Conservation (phyloP, 2,113 vertebrate genomes). For the Oreochromis spilurus region DNA sequence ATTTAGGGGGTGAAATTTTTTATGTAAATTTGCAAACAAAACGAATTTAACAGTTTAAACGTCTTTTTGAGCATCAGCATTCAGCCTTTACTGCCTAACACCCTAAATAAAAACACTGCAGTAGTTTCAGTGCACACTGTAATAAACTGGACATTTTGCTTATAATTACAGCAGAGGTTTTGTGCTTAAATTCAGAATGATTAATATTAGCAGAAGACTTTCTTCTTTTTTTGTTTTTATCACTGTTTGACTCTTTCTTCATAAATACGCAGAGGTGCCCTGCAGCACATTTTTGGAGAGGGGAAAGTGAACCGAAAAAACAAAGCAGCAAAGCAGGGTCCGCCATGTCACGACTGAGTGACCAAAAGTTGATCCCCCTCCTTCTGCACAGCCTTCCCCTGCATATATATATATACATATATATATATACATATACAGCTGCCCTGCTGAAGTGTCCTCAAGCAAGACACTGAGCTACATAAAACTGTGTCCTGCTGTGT, state of each 20-base stretch:
- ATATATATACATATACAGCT: neutral
- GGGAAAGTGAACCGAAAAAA: neutral
- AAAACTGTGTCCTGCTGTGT: neutral
- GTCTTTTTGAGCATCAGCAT: neutral
- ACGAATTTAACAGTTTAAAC: neutral
- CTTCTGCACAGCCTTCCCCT: neutral
- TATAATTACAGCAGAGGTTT: neutral
- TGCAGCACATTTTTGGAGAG: neutral
- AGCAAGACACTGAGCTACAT: constrained; percentile 7
- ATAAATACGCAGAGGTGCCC: neutral
- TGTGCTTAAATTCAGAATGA: neutral
- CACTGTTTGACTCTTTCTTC: neutral
- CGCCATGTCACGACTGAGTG: constrained; percentile 58
- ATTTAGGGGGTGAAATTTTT: neutral
- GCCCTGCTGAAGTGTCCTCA: constrained; percentile 32
- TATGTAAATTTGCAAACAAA: neutral
- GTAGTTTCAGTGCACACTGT: neutral
- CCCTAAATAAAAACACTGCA: neutral
- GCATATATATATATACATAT: too few species aligned
- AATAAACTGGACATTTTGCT: neutral
- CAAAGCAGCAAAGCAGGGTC: constrained; percentile 25
- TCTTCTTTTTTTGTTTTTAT: neutral
- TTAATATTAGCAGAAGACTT: neutral
- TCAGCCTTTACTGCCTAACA: neutral
- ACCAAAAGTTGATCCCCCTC: constrained; percentile 16